Evolutionary conservation across 2,113 vertebrate species (phyloP).

Genomic region (Dipodomys merriami): DNA sequence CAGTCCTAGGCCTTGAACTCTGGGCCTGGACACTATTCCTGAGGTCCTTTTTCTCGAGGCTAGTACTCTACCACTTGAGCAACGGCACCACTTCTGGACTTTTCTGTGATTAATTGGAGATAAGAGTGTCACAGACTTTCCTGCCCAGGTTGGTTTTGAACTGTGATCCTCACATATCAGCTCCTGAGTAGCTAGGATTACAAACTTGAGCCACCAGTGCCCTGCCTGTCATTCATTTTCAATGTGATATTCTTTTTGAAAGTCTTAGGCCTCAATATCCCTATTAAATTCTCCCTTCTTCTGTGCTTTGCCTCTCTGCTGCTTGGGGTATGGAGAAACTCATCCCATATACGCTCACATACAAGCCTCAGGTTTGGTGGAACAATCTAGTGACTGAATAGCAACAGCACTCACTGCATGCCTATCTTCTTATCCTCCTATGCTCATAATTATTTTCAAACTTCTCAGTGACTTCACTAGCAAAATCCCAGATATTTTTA

Average conservation of each 20-base stretch:
- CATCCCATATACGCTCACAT: background rate
- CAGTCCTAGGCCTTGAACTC: too few species aligned
- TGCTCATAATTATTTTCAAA: background rate
- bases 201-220: too few species aligned
- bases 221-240: background rate
- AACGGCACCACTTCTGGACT: too few species aligned
- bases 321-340: background rate
- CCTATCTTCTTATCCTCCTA: background rate
- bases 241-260: background rate
- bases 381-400: background rate
- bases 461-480: background rate
- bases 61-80: too few species aligned
- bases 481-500: too few species aligned
- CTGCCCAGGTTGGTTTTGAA: too few species aligned
- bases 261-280: background rate
- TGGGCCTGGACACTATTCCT: too few species aligned
- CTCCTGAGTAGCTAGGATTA: too few species aligned
- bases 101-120: too few species aligned
- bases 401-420: background rate
- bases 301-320: background rate
- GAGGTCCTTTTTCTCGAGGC: too few species aligned
- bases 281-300: background rate
- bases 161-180: too few species aligned
- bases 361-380: background rate
- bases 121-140: too few species aligned